phyloP scores from a whole-genome alignment of 1,140 invertebrate genomes.

The Caenorhabditis latens region DNA sequence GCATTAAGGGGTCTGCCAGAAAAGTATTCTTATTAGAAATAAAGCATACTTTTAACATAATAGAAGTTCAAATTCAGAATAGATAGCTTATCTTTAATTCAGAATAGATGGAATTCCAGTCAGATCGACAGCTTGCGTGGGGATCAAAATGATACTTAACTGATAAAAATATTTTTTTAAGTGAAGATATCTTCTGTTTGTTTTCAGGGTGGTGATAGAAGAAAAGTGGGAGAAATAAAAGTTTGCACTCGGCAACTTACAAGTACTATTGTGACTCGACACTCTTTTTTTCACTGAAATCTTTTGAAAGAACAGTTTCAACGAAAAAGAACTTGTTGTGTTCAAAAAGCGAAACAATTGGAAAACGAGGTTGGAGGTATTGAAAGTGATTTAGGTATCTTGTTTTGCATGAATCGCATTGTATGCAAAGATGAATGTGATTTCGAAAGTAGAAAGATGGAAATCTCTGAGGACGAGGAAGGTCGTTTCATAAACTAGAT shows the following conservation, averaged over 20 bases:
- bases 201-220: neutral
- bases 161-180: neutral
- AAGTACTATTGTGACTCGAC: conserved; percentile 49
- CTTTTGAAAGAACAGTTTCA: neutral
- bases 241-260: conserved; percentile 43
- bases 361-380: neutral
- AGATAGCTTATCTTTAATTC: too few species aligned
- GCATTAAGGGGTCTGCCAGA: too few species aligned
- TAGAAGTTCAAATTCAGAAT: too few species aligned
- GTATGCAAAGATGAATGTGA: neutral
- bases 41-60: too few species aligned
- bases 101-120: too few species aligned
- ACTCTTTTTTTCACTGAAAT: neutral
- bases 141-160: too few species aligned
- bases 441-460: neutral
- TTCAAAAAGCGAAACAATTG: neutral
- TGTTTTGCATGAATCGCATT: neutral
- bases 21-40: too few species aligned
- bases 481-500: conserved; percentile 25
- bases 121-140: too few species aligned
- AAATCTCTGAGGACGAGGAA: neutral
- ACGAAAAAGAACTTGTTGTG: neutral
- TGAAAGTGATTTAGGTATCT: conserved; percentile 12
- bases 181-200: conserved; percentile 19
- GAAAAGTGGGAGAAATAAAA: neutral